A percentile compares a stretch with the other conserved stretches of the same genome.
Evolutionary conservation across 2,113 vertebrate species (phyloP).

Genomic region (Vulpes lagopus): DNA sequence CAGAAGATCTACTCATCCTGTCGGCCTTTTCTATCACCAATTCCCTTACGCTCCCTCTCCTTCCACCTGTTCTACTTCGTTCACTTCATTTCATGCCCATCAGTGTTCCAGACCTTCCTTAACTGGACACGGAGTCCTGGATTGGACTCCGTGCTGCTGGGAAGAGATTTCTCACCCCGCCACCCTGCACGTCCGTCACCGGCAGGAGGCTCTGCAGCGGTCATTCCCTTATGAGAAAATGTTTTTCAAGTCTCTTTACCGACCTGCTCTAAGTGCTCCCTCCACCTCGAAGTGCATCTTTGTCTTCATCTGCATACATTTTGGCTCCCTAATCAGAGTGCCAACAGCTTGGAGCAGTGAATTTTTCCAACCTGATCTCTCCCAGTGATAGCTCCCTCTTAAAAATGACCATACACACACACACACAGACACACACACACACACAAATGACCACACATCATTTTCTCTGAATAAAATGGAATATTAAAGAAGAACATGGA

Average conservation of each 20-base stretch:
- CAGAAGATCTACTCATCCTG: not conserved
- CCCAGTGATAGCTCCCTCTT: not conserved
- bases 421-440: no score
- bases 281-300: not conserved
- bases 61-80: not conserved
- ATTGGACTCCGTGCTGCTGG: not conserved
- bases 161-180: not conserved
- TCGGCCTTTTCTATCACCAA: not conserved
- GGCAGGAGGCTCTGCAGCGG: not conserved
- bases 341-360: not conserved
- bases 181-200: not conserved
- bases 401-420: not conserved
- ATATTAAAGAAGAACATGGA: slow-evolving; percentile 46
- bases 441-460: not conserved
- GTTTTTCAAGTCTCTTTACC: not conserved
- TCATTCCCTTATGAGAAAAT: slow-evolving; percentile 48
- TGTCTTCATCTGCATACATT: not conserved
- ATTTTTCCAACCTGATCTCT: slow-evolving; percentile 57
- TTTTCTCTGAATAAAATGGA: slow-evolving; percentile 51
- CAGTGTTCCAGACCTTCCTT: not conserved
- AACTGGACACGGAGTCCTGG: not conserved
- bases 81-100: slow-evolving; percentile 15
- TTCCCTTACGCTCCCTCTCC: not conserved
- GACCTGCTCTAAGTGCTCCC: not conserved
- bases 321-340: slow-evolving; percentile 11